Evolutionary conservation across 53 echinoderm and acorn worm genomes (phyloP), one percentile per base, ranked within the genome.

Genomic region (Zoroaster sp.): DNA sequence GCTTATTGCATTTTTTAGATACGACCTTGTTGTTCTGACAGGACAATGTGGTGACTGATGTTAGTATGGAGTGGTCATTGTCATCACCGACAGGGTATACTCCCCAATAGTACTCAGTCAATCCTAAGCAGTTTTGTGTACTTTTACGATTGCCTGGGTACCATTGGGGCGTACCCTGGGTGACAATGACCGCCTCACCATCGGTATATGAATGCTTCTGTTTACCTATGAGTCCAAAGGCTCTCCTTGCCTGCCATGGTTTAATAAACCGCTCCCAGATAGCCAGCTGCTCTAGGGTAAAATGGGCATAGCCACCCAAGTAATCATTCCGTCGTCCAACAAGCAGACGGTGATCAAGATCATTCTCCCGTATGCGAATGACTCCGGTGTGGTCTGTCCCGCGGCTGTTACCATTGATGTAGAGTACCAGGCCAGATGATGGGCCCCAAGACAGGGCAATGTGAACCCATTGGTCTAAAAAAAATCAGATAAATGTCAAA

Each of bases 241-340:
- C 86, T 5, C 25, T 54, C 68, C 93, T 93, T 4, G 94, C 94
- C 77, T 95, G 83, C 94, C 94, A 98, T 6, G 99, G 91, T 72
- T 96, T 93, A 1, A 96, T 90, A 43, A 74, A 75, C 32, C 66
- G 55, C 36, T 91, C 83, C 94, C 99, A 96, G 73, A 95, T 80
- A 1, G 95, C 89, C n/a, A 96, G 78, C 63, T 92, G 89, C 45
- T 93, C 93, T 38, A 98, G 82, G 13, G 72, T 89, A 53, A 98
- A n/a, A 18, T 66, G 25, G 25, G 86, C 85, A 73, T 81, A 98
- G 49, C 92, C 94, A 15, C 88, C 93, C 39, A 98, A 76, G 81
- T 94, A 98, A 79, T 98, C 98, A 70, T 98, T 98, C 40, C 98
- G 82, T 30, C 98, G 87, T 5, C 98, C 98, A 15, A 98, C 79